Evolutionary conservation across 2,797 vertebrate genomes (phyloP).

Genomic region (Eospalax fontanierii): DNA sequence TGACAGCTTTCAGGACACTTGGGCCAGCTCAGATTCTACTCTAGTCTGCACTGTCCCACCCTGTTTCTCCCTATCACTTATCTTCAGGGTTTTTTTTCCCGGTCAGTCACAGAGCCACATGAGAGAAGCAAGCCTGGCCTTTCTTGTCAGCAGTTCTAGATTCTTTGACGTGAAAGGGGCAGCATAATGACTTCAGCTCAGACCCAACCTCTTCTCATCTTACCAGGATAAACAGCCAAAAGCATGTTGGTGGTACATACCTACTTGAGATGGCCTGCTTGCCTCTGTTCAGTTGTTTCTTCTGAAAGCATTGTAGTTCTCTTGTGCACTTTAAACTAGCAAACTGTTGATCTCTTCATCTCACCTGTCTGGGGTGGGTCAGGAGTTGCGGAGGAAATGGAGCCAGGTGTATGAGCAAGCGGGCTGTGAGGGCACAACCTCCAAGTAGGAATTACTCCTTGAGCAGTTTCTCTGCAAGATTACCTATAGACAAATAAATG

Average conservation of each 20-base stretch:
- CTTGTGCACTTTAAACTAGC: not conserved
- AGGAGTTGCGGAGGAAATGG: not conserved
- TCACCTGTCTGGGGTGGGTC: too few relatives aligned
- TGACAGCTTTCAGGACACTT: not conserved
- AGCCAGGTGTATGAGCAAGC: not conserved
- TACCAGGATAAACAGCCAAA: not conserved
- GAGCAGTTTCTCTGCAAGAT: not conserved
- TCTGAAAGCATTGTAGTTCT: not conserved
- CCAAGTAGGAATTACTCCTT: not conserved
- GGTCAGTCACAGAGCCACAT: not conserved
- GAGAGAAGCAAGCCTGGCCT: not conserved
- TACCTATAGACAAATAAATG: too few relatives aligned
- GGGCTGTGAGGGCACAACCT: not conserved
- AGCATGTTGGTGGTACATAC: too few relatives aligned
- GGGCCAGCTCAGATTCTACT: not conserved
- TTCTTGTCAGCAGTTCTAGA: not conserved
- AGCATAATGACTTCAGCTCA: not conserved
- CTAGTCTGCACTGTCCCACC: too few relatives aligned
- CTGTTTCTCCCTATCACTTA: too few relatives aligned
- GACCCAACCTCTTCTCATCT: not conserved
- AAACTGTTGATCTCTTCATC: not conserved
- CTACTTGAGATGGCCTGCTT: not conserved
- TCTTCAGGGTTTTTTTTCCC: not conserved
- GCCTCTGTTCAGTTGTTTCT: not conserved
- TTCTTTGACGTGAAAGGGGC: not conserved